phyloP scores from a whole-genome alignment of 2,888 invertebrate species.

The Amphipoea lucens region DNA sequence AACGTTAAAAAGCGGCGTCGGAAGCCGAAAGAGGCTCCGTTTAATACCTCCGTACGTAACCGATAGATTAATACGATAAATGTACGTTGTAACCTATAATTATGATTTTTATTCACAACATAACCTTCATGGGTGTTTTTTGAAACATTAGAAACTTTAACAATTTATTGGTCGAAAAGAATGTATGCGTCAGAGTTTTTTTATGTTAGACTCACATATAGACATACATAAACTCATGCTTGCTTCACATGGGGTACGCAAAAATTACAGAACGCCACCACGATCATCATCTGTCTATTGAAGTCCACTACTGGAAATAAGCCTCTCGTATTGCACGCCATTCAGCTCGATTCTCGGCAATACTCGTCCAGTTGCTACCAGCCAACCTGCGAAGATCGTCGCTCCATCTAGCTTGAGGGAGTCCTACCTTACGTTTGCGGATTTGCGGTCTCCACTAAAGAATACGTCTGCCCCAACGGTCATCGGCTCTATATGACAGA shows the following conservation, averaged over 20 bases:
- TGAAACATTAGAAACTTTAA: slow-evolving; percentile 63
- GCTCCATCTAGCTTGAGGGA: too few relatives aligned
- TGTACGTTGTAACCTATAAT: slow-evolving; percentile 78
- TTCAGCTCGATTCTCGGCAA: too few relatives aligned
- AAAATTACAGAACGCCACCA: too few relatives aligned
- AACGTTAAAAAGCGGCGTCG: slow-evolving; percentile 66
- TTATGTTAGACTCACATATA: not conserved
- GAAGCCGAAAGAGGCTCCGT: slow-evolving; percentile 71
- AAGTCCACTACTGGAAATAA: too few relatives aligned
- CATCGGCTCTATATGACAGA: not conserved
- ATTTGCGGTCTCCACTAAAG: too few relatives aligned
- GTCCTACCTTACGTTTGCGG: too few relatives aligned
- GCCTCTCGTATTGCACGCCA: too few relatives aligned
- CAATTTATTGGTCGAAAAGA: slow-evolving; percentile 55
- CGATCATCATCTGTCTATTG: too few relatives aligned
- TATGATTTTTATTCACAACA: slow-evolving; percentile 81
- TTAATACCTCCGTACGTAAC: slow-evolving; percentile 69
- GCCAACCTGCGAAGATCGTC: too few relatives aligned
- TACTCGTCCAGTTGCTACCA: too few relatives aligned
- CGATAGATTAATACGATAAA: slow-evolving; percentile 87
- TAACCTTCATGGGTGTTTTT: slow-evolving; percentile 68
- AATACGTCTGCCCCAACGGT: too few relatives aligned
- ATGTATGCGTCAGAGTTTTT: slow-evolving; percentile 55
- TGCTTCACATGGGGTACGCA: not conserved
- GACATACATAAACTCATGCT: not conserved